Evolutionary conservation across 2,888 invertebrate species (phyloP).

Genomic region (Hirudinaria manillensis): DNA sequence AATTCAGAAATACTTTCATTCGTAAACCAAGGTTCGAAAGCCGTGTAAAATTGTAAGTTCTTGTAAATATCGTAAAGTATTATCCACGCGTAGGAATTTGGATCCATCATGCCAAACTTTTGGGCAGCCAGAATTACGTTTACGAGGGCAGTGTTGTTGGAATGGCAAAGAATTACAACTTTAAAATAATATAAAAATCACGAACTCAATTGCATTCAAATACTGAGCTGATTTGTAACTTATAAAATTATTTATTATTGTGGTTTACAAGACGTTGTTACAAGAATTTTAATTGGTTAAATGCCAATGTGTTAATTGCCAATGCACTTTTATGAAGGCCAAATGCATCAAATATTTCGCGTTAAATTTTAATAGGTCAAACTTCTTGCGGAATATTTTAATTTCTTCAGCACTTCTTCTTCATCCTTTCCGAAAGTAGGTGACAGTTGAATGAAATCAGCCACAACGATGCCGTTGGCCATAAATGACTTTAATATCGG

Average conservation of each 20-base stretch:
- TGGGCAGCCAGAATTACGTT: background rate
- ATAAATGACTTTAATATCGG: background rate
- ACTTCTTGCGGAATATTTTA: constrained; percentile 15
- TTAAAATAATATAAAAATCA: too few relatives aligned
- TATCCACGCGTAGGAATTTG: constrained; percentile 15
- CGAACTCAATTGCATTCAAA: too few relatives aligned
- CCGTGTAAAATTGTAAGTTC: constrained; percentile 15
- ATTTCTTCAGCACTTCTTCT: background rate
- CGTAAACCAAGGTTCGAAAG: constrained; percentile 12
- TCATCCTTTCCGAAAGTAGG: constrained; percentile 8
- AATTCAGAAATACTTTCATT: background rate
- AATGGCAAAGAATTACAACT: constrained; percentile 24
- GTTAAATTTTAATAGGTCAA: background rate
- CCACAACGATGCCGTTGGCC: background rate
- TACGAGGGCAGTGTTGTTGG: constrained; percentile 1
- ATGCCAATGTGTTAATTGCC: too few relatives aligned
- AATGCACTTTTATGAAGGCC: too few relatives aligned
- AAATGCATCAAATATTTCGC: too few relatives aligned
- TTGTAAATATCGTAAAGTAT: constrained; percentile 12
- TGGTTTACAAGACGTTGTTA: too few relatives aligned
- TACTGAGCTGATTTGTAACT: too few relatives aligned
- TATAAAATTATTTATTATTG: too few relatives aligned
- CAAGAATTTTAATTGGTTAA: too few relatives aligned
- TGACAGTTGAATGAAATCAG: background rate
- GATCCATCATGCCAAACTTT: constrained; percentile 16